A percentile compares a stretch with the other conserved stretches of the same genome.
Evolutionary conservation across 2,888 invertebrate genomes (phyloP).

Genomic region (Galerucella pusilla): DNA sequence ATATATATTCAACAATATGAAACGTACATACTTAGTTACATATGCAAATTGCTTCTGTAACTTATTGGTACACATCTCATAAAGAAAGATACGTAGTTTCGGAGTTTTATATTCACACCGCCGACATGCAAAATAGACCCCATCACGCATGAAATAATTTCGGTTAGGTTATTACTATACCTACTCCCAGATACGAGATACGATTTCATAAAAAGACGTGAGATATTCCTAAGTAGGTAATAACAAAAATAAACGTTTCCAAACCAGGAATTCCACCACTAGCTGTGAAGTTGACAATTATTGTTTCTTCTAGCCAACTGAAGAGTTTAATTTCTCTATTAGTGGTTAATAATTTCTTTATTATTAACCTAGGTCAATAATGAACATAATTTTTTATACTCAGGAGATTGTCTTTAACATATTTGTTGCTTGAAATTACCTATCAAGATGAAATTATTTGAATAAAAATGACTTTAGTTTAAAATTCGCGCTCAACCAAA

Average conservation of each 20-base stretch:
- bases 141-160: constrained; percentile 37
- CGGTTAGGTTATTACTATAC: constrained; percentile 16
- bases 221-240: not conserved
- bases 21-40: constrained; percentile 57
- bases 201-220: not conserved
- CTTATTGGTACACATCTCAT: constrained; percentile 63
- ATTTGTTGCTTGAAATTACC: too few species aligned
- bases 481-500: too few species aligned
- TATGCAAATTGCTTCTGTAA: constrained; percentile 66
- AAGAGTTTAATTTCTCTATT: too few species aligned
- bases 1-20: constrained; percentile 27
- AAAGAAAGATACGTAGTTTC: constrained; percentile 50
- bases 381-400: too few species aligned
- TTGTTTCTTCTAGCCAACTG: too few species aligned
- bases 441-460: too few species aligned
- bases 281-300: too few species aligned
- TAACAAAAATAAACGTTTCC: not conserved
- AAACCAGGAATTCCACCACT: too few species aligned
- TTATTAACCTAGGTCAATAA: too few species aligned
- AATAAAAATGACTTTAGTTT: too few species aligned
- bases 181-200: not conserved
- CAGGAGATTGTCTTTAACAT: too few species aligned
- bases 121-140: constrained; percentile 12
- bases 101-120: constrained; percentile 38
- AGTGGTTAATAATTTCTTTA: too few species aligned